These are phyloP conservation scores for Homalodisca vitripennis DNA, from an alignment of 1,140 invertebrate species.

Conservation along the genomic window DNA sequence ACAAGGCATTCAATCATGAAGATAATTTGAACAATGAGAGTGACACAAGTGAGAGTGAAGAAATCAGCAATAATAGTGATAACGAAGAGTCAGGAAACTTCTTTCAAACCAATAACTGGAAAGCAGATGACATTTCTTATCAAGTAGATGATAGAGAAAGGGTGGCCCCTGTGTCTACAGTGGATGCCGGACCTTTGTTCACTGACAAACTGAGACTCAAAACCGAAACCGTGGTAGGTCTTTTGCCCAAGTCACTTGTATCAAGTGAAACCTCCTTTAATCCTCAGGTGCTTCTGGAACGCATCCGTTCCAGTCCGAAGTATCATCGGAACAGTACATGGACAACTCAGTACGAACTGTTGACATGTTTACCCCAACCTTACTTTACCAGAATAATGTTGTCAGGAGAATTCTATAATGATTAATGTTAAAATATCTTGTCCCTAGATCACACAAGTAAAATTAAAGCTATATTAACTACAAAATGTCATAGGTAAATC, in stretches of 20 bases:
- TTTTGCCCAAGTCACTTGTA: slow-evolving; percentile 36
- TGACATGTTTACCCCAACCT: slow-evolving; percentile 65
- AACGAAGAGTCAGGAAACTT: neutral
- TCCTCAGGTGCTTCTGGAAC: slow-evolving; percentile 59
- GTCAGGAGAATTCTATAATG: slow-evolving; percentile 61
- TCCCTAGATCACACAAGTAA: too few species aligned
- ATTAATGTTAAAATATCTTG: too few species aligned
- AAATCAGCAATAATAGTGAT: neutral
- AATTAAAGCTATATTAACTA: too few species aligned
- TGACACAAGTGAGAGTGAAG: neutral
- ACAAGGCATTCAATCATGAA: neutral
- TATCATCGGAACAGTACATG: slow-evolving; percentile 54
- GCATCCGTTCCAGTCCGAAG: slow-evolving; percentile 56
- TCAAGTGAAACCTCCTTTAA: slow-evolving; percentile 48
- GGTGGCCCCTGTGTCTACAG: slow-evolving; percentile 45
- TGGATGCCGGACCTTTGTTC: slow-evolving; percentile 44
- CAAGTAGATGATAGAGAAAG: slow-evolving; percentile 35
- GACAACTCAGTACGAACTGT: slow-evolving; percentile 54
- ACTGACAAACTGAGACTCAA: slow-evolving; percentile 42
- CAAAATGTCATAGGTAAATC: too few species aligned
- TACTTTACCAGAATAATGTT: slow-evolving; percentile 71
- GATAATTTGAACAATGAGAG: neutral
- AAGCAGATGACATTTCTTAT: slow-evolving; percentile 30
- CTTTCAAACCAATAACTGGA: slow-evolving; percentile 26
- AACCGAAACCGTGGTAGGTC: slow-evolving; percentile 34